Evolutionary conservation across 2,888 invertebrate genomes (phyloP), one percentile per base, ranked within the genome.

Genomic region (Amiota mariae): DNA sequence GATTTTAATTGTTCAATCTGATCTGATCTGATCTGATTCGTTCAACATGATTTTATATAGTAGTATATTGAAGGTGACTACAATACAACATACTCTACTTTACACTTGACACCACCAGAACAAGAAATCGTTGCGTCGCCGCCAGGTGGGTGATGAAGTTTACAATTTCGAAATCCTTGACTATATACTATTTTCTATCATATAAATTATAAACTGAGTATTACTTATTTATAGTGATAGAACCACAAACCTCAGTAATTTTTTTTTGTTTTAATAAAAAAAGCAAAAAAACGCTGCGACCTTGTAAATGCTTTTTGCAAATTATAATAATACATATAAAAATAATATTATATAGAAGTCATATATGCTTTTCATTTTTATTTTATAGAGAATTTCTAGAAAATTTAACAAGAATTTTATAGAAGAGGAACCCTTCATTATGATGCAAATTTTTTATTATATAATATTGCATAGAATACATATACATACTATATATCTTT

Each of bases 41-140:
- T 36, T 24, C 24, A 54, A 24, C 67, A 64, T 73, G 73, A 73
- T 77, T 73, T 72, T 71, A 72, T 71, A 64, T 77, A 74, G 74
- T 79, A 82, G 82, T 82, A 83, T 79, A 77, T 82, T 80, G 82
- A 82, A 79, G 82, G 80, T 75, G 82, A 82, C 81, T 81, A 82
- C 79, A 80, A 78, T 74, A 77, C 78, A 76, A 77, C 77, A 77
- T 81, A 80, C 77, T 82, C 79, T 36, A 36, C 36, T 74, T 76
- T 78, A 78, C 77, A 77, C 76, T 67, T 80, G 80, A 36, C 36
- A 36, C 80, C 79, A 75, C 76, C 77, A 74, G 81, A 82, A 81
- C 80, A 78, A 76, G 80, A 81, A 75, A 68, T 74, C 68, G 68
- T 71, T 72, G 66, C 48, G 70, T 59, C 81, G 78, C 73, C 66